Evolutionary conservation across 2,113 vertebrate species (phyloP).

Genomic region (Neoarius graeffei): DNA sequence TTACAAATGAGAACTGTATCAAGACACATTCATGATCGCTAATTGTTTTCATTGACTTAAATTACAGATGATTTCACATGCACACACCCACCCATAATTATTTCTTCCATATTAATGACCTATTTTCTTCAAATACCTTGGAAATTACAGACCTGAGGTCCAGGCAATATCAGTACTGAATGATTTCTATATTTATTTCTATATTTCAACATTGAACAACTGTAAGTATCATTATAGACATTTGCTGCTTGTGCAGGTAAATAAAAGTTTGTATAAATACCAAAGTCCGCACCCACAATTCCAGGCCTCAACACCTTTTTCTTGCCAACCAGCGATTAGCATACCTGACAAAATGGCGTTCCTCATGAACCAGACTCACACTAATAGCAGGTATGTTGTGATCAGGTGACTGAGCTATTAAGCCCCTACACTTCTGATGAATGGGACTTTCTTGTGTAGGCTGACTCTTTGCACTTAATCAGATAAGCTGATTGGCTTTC

Average conservation of each 20-base stretch:
- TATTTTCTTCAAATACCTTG: background rate
- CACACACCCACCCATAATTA: constrained; percentile 56
- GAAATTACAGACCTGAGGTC: background rate
- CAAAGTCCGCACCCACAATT: constrained; percentile 64
- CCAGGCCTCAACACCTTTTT: constrained; percentile 67
- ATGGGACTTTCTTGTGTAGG: constrained; percentile 14
- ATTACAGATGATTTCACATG: constrained; percentile 76
- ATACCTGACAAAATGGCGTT: constrained; percentile 64
- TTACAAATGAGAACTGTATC: constrained; percentile 18
- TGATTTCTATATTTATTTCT: background rate
- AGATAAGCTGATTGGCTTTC: constrained; percentile 18
- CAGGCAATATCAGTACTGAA: background rate
- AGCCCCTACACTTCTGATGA: constrained; percentile 62
- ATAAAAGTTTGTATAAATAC: constrained; percentile 46
- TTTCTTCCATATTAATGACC: background rate
- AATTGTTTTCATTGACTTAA: constrained; percentile 72
- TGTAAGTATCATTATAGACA: background rate
- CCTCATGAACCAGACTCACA: constrained; percentile 64
- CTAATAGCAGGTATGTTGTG: constrained; percentile 72
- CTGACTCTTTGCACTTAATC: constrained; percentile 20
- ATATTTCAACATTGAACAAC: background rate
- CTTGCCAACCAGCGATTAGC: constrained; percentile 72
- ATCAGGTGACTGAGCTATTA: constrained; percentile 66
- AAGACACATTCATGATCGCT: constrained; percentile 49
- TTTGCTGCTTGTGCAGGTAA: constrained; percentile 17